A percentile compares a stretch with the other conserved stretches of the same genome.
These are phyloP conservation scores for Rhabdomys pumilio DNA, from an alignment of 2,797 vertebrate genomes.

Conservation along the genomic window DNA sequence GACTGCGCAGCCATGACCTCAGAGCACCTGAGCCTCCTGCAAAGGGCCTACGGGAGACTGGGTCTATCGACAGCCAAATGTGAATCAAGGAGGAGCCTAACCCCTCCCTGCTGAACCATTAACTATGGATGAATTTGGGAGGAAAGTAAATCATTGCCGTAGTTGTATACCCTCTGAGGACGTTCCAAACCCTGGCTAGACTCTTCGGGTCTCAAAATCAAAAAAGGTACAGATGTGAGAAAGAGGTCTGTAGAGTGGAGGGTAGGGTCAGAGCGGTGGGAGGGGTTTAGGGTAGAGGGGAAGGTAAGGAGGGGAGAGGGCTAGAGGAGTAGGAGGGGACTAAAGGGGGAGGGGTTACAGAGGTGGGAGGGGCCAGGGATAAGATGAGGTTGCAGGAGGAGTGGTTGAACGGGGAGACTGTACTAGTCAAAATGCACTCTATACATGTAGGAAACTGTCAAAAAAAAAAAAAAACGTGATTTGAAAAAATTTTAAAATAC, in stretches of 20 bases:
- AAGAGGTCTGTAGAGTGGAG: no score
- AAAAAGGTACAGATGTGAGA: background rate
- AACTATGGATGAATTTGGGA: no score
- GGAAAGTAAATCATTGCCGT: background rate
- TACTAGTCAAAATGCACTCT: background rate
- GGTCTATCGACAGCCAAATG: background rate
- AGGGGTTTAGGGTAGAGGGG: no score
- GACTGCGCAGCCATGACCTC: background rate
- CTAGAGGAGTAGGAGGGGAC: background rate
- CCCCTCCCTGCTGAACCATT: background rate
- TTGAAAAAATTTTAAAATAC: background rate
- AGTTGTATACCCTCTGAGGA: background rate
- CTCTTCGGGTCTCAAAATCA: background rate
- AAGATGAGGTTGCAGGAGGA: background rate
- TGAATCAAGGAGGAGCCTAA: background rate
- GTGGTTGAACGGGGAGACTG: no score
- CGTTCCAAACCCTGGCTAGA: background rate
- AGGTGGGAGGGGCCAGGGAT: background rate
- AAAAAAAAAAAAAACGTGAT: background rate
- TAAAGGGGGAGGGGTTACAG: no score
- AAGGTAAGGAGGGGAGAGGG: no score
- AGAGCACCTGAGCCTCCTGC: background rate
- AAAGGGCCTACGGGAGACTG: background rate
- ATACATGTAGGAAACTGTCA: background rate
- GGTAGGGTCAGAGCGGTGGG: no score